Base-by-base conservation (phyloP, 2,888 invertebrate species). In the Nephrocerus scutellatus region DNA sequence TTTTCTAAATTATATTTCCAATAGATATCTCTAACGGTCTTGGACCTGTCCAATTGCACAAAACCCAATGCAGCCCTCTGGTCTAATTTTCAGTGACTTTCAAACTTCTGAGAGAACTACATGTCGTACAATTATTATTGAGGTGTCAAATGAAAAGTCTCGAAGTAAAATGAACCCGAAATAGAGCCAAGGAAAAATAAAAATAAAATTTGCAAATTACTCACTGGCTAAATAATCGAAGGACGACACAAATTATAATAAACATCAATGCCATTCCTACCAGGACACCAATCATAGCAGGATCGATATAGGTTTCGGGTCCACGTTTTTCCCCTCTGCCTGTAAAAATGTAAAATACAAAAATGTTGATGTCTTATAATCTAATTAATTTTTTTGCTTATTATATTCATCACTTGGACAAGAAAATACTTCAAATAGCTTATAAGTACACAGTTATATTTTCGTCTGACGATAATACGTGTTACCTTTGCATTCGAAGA, bases 221-320 rank as follows among this genome's bases (percentile, higher is more conserved):
- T 75, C 73, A 90, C 91, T 83, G 88, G 82, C 89, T 89, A 71
- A 92, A 92, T 54, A 91, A 77, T 59, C 88, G 79, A 45, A 92
- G 77, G 32, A 91, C 91, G 54, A 91, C 85, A 70, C 91, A 91
- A 60, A 92, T 87, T 67, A 90, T 89, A 68, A 91, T 77, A 69
- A 91, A 91, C 91, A 91, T 92, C 52, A 91, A 77, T 48, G 84
- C 87, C 84, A 91, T 88, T 39, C 82, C 90, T 46, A 87, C 86
- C 52, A 91, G 75, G 36, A 90, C 84, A 36, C 85, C 84, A 63
- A 90, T 89, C 90, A 89, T 90, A 32, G 89, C 85, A 29, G 89
- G 89, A 69, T 90, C 89, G 49, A 89, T 66, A 54, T 85, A 84
- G 46, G 73, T 77, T 39, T 77, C 75, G 24, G 79, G 75, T 49